Evolutionary conservation across 2,888 invertebrate genomes (phyloP), one percentile per base, ranked within the genome.

Genomic region (Tupiocoris notatus): DNA sequence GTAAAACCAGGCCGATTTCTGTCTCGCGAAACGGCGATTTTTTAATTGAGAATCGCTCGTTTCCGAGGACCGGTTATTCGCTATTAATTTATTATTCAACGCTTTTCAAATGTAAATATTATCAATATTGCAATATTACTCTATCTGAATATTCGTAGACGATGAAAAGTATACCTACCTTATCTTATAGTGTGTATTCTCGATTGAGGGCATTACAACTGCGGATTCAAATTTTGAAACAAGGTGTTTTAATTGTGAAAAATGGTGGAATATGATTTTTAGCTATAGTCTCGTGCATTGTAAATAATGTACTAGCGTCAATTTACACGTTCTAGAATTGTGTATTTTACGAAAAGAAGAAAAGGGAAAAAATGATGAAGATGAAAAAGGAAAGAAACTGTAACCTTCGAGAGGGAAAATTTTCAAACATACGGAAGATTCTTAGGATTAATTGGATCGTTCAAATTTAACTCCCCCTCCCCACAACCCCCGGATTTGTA

Each of bases 261-360:
- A 59, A 9, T 54, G 7, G 21, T 18, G 57, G 57, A 56, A 22
- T 57, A 70, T 23, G 59, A 59, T 23, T 39, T 39, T 39, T 70
- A 70, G 70, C 59, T 70, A 57, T 73, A 73, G 73, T 62, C 62
- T 61, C 59, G 73, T 73, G 61, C 39, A 73, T 61, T 59, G 73
- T 73, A 73, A 61, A 73, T 70, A 70, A 73, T 54, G 12, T 61
- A 62, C 56, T 73, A 73, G 73, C 73, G 63, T 73, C 73, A 73
- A 73, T 73, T 73, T 62, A 61, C 20, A 25, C 23, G 12, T 39
- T 39, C 39, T 39, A 39, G 39, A n/a, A 39, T 39, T 39, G 39
- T 39, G 39, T 39, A 39, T 39, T 39, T 39, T 39, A 39, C 39
- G 12, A 39, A n/a, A n/a, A n/a, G n/a, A n/a, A n/a, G n/a, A n/a